phyloP scores from a whole-genome alignment of 2,888 invertebrate species.

The Drosophila rellima region DNA sequence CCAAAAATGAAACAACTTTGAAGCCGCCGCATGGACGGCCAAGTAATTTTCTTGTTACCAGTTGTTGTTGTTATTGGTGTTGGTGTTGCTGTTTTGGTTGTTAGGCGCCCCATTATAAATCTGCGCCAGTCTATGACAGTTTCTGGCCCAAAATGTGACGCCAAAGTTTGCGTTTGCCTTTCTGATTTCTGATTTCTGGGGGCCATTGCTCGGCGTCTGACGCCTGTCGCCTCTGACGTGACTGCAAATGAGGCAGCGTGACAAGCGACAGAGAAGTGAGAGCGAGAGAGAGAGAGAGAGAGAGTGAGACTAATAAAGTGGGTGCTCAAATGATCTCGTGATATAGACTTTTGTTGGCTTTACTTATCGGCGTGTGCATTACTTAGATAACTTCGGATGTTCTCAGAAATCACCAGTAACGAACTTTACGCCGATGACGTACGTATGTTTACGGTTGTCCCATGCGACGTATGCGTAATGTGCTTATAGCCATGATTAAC shows the following conservation, averaged over 20 bases:
- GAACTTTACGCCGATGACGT: slow-evolving; percentile 72
- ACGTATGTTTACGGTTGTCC: slow-evolving; percentile 42
- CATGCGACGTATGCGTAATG: slow-evolving; percentile 51
- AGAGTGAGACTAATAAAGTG: slow-evolving; percentile 14
- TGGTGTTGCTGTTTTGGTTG: slow-evolving; percentile 44
- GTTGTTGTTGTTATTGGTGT: not conserved
- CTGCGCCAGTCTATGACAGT: slow-evolving; percentile 78
- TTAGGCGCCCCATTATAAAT: slow-evolving; percentile 79
- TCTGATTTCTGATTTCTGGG: slow-evolving; percentile 56
- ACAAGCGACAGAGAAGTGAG: slow-evolving; percentile 31
- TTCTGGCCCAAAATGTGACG: slow-evolving; percentile 65
- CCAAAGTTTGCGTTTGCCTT: slow-evolving; percentile 58
- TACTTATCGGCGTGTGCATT: slow-evolving; percentile 56
- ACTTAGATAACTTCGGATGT: slow-evolving; percentile 52
- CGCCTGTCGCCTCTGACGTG: slow-evolving; percentile 64
- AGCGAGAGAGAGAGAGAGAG: slow-evolving; percentile 1
- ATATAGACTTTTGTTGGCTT: slow-evolving; percentile 35
- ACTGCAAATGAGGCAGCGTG: slow-evolving; percentile 73
- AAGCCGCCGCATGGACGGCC: slow-evolving; percentile 71
- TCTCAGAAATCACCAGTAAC: slow-evolving; percentile 40
- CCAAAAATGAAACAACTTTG: slow-evolving; percentile 59
- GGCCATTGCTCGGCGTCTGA: slow-evolving; percentile 75
- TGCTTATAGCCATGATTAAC: not conserved
- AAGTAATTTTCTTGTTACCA: slow-evolving; percentile 68
- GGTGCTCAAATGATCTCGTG: slow-evolving; percentile 39